phyloP scores from a whole-genome alignment of 2,888 invertebrate species.

The Argyra leucocephala region DNA sequence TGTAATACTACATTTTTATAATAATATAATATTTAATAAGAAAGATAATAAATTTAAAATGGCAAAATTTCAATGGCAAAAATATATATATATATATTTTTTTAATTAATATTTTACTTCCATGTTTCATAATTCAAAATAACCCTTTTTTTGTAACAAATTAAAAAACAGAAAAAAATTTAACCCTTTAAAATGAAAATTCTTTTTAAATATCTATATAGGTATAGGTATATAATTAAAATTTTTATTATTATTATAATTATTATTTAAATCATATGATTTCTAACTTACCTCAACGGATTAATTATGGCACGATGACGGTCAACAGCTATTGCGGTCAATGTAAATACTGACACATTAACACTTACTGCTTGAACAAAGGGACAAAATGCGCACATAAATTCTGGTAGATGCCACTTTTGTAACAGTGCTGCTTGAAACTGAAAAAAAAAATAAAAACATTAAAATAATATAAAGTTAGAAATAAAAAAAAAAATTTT shows the following conservation, averaged over 20 bases:
- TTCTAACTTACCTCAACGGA: slow-evolving; percentile 56
- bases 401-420: slow-evolving; percentile 73
- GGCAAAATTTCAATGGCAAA: too few relatives aligned
- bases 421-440: slow-evolving; percentile 82
- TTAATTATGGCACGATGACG: slow-evolving; percentile 69
- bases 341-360: slow-evolving; percentile 79
- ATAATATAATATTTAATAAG: too few relatives aligned
- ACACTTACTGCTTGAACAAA: slow-evolving; percentile 79
- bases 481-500: neutral
- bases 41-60: too few relatives aligned
- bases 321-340: slow-evolving; percentile 79
- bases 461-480: neutral
- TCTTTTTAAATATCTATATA: too few relatives aligned
- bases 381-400: slow-evolving; percentile 82
- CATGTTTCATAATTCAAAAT: too few relatives aligned
- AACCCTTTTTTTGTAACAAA: too few relatives aligned
- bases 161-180: too few relatives aligned
- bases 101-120: too few relatives aligned
- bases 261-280: slow-evolving; percentile 11
- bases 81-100: too few relatives aligned
- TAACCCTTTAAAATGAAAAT: too few relatives aligned
- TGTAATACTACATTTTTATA: too few relatives aligned
- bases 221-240: neutral
- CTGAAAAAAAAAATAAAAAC: slow-evolving; percentile 42
- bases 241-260: neutral